Base-by-base conservation (phyloP, 2,113 vertebrate species). In the Syngnathus scovelli region DNA sequence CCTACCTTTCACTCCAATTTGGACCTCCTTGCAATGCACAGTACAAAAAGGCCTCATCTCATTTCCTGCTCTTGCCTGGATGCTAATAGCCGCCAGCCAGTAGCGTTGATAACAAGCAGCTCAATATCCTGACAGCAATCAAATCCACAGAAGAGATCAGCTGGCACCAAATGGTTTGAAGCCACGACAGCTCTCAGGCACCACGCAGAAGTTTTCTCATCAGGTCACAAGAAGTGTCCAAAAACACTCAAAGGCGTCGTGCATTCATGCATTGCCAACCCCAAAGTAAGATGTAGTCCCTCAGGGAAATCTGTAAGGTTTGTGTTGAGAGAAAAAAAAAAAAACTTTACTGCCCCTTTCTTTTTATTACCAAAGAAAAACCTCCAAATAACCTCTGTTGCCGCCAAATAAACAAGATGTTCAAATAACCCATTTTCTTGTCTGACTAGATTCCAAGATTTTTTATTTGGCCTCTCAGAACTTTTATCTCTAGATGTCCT, bases 401-500 rank as follows among this genome's bases (percentile, higher is more conserved):
- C 19, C n/a, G n/a, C 19, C 8, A 52, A 10, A 62, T 66, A 44
- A 66, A 74, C 64, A 51, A 61, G 58, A 27, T 38, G 11, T 61
- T 48, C 6, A 64, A 19, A 49, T 11, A 16, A 13, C 37, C 6
- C 62, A 15, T 61, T 58, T 54, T 39, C 46, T 41, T 58, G 13
- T 6, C 3, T 56, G 23, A 6, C 52, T 66, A 9, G 5, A n/a
- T 43, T 63, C 15, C 59, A 64, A 64, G 51, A 49, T 54, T 43
- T 52, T 52, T 52, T 52, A n/a, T 3, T 48, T 48, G 49, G 19
- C 19, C 49, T 21, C 49, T 8, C 8, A 61, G 64, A 64, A 69
- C 71, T 41, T 23, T 52, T 15, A 66, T 75, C 61, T 37, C 70
- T 68, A 77, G 72, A 75, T 83, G 73, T 83, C 72, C 74, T 63